Percentiles rank a stretch among this genome's conserved stretches.
phyloP scores from a whole-genome alignment of 2,888 invertebrate species.

The Trachelus tabidus region DNA sequence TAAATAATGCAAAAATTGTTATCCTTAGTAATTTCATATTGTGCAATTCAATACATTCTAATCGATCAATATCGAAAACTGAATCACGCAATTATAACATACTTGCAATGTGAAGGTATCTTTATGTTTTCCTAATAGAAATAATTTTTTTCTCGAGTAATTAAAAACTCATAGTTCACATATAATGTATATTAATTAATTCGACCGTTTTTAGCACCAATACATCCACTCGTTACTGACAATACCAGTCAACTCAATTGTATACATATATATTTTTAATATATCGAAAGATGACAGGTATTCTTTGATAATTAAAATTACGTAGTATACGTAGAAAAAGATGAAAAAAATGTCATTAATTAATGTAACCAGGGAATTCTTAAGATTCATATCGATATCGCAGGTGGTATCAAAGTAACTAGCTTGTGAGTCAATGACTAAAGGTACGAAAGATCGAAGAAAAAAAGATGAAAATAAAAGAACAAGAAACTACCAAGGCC shows the following conservation, averaged over 20 bases:
- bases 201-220: too few species aligned
- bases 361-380: background rate
- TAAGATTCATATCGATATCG: background rate
- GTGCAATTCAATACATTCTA: background rate
- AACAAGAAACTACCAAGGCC: background rate
- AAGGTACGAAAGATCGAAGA: background rate
- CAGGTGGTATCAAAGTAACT: background rate
- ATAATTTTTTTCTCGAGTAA: too few species aligned
- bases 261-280: background rate
- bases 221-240: background rate
- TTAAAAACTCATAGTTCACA: too few species aligned
- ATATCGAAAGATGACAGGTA: background rate
- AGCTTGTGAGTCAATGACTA: background rate
- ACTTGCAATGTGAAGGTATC: background rate
- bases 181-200: too few species aligned
- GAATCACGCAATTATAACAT: background rate
- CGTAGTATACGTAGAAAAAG: background rate
- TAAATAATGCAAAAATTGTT: background rate
- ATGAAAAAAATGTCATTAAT: background rate
- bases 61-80: background rate
- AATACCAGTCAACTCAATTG: background rate
- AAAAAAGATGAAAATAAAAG: background rate
- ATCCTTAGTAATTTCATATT: background rate
- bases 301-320: background rate
- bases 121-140: too few species aligned